A percentile compares a stretch with the other conserved stretches of the same genome.
Evolutionary conservation across 2,888 invertebrate species (phyloP).

Genomic region (Salpingus planirostris): DNA sequence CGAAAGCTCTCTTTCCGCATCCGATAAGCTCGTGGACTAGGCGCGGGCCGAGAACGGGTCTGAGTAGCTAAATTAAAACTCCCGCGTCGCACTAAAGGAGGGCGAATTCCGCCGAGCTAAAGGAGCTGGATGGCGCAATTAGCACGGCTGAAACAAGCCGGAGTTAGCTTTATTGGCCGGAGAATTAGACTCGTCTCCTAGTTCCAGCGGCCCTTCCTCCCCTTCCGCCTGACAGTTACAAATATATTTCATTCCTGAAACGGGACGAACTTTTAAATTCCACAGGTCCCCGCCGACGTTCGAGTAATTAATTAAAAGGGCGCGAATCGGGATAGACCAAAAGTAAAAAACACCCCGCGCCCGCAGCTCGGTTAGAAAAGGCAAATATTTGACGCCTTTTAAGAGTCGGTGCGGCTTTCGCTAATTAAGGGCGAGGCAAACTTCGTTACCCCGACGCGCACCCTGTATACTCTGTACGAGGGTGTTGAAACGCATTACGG

Average conservation of each 20-base stretch:
- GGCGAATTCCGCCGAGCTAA: constrained; percentile 16
- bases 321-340: too few species aligned
- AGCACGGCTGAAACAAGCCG: constrained; percentile 21
- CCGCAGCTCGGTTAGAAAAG: too few species aligned
- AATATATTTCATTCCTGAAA: constrained; percentile 19
- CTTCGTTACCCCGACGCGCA: too few species aligned
- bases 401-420: too few species aligned
- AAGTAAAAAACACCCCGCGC: too few species aligned
- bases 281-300: constrained; percentile 6
- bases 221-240: constrained; percentile 14
- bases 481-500: too few species aligned
- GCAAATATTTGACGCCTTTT: too few species aligned
- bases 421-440: too few species aligned
- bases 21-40: neutral
- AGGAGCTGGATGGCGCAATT: constrained; percentile 17
- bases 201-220: neutral
- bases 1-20: too few species aligned
- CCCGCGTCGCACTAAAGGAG: constrained; percentile 5
- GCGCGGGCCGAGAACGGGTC: constrained; percentile 10
- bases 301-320: too few species aligned
- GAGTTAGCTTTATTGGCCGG: constrained; percentile 26
- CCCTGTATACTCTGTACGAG: too few species aligned
- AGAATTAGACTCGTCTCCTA: constrained; percentile 24
- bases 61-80: constrained; percentile 18
- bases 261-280: constrained; percentile 10